Evolutionary conservation across 2,888 invertebrate genomes (phyloP).

Genomic region (Melinaea marsaeus): DNA sequence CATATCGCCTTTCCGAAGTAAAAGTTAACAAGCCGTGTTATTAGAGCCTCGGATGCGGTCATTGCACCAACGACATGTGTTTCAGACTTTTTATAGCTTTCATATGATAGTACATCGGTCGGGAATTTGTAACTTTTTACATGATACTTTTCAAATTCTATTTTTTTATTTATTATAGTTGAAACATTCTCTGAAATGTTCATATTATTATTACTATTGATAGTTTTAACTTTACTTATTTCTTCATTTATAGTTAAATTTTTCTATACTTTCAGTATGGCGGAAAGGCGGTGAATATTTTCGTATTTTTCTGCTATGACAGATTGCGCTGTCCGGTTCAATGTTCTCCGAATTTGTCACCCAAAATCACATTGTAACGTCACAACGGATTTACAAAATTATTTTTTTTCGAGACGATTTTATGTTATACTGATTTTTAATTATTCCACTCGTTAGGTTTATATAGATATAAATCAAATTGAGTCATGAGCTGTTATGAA

Average conservation of each 20-base stretch:
- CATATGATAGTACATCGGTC: conserved; percentile 38
- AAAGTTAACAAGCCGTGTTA: conserved; percentile 34
- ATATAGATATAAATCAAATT: too few relatives aligned
- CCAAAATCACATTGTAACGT: conserved; percentile 6
- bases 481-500: too few relatives aligned
- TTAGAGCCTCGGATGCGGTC: conserved; percentile 37
- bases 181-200: conserved; percentile 6
- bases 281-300: conserved; percentile 1
- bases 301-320: conserved; percentile 2
- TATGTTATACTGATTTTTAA: too few relatives aligned
- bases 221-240: neutral
- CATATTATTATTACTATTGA: conserved; percentile 1
- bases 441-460: too few relatives aligned
- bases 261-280: neutral
- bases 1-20: conserved; percentile 21
- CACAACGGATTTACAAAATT: conserved; percentile 1
- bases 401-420: neutral
- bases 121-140: conserved; percentile 32
- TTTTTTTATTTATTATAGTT: neutral
- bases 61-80: conserved; percentile 56
- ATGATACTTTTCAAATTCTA: conserved; percentile 26
- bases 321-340: conserved; percentile 7
- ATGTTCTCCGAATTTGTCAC: conserved; percentile 6
- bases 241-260: too few relatives aligned
- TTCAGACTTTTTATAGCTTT: conserved; percentile 61